A percentile compares a stretch with the other conserved stretches of the same genome.
Evolutionary conservation across 2,797 vertebrate genomes (phyloP).

Genomic region (Catostomus latipinnis): DNA sequence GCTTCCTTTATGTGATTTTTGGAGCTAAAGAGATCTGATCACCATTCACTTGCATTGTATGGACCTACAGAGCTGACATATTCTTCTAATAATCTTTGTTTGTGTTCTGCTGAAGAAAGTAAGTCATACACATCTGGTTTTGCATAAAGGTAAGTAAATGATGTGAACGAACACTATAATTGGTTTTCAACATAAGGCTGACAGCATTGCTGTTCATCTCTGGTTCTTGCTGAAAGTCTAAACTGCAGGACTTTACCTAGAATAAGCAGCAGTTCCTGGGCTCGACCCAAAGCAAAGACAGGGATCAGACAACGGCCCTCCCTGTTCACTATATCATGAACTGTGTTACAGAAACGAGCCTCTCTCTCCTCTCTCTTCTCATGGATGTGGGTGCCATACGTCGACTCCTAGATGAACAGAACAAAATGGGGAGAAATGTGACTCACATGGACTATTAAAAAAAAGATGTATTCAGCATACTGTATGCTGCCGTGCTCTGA

Average conservation of each 20-base stretch:
- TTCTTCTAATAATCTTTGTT: no score
- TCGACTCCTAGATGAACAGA: slow-evolving; percentile 83
- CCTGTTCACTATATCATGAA: slow-evolving; percentile 94
- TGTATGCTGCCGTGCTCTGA: background rate
- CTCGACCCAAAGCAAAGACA: slow-evolving; percentile 88
- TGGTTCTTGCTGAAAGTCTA: background rate
- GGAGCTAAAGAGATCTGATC: no score
- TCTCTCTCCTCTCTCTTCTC: slow-evolving; percentile 95
- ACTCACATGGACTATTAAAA: background rate
- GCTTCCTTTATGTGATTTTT: no score
- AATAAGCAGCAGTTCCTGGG: slow-evolving; percentile 94
- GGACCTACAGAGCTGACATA: no score
- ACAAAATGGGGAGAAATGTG: background rate
- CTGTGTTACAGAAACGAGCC: slow-evolving; percentile 94
- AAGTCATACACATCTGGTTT: no score
- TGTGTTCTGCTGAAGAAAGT: no score
- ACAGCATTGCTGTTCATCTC: background rate
- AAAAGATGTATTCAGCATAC: background rate
- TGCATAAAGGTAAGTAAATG: no score
- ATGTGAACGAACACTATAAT: no score
- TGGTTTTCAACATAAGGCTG: background rate
- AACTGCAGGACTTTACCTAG: slow-evolving; percentile 78
- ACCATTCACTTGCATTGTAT: no score
- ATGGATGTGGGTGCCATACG: slow-evolving; percentile 94
- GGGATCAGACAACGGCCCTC: slow-evolving; percentile 90